Evolutionary conservation across 1,140 invertebrate genomes (phyloP).

Genomic region (Lordiphosa stackelbergi): DNA sequence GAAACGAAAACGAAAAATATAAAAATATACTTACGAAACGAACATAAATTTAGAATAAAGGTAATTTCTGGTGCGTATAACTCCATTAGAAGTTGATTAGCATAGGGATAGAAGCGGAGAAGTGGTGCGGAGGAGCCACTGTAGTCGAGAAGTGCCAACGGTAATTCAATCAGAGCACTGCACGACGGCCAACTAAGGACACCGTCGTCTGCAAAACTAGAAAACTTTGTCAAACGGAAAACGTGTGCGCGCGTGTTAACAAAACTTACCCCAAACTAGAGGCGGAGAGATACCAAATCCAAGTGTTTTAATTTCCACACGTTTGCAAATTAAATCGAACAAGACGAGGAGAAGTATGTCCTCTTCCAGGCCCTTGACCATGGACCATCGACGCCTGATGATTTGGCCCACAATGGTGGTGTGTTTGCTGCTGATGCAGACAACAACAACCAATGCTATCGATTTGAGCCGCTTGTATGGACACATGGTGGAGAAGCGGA

Average conservation of each 20-base stretch:
- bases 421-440: conserved; percentile 49
- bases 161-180: conserved; percentile 54
- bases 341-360: conserved; percentile 23
- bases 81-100: conserved; percentile 68
- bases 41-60: conserved; percentile 43
- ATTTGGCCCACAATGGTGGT: conserved; percentile 63
- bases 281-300: too few relatives aligned
- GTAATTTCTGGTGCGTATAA: conserved; percentile 68
- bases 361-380: conserved; percentile 39
- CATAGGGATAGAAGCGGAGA: conserved; percentile 22
- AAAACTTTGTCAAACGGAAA: conserved; percentile 61
- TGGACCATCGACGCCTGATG: conserved; percentile 46
- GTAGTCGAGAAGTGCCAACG: conserved; percentile 45
- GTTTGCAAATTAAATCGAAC: conserved; percentile 13
- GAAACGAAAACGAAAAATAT: conserved; percentile 14
- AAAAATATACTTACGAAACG: conserved; percentile 27
- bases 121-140: conserved; percentile 6
- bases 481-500: conserved; percentile 74
- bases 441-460: conserved; percentile 63
- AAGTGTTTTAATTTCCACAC: conserved; percentile 50
- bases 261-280: conserved; percentile 29
- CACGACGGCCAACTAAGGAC: conserved; percentile 17
- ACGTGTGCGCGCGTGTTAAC: conserved; percentile 52
- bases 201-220: conserved; percentile 24
- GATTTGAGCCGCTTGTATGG: conserved; percentile 77